Base-by-base conservation (phyloP, 2,113 vertebrate genomes). In the Solea solea region DNA sequence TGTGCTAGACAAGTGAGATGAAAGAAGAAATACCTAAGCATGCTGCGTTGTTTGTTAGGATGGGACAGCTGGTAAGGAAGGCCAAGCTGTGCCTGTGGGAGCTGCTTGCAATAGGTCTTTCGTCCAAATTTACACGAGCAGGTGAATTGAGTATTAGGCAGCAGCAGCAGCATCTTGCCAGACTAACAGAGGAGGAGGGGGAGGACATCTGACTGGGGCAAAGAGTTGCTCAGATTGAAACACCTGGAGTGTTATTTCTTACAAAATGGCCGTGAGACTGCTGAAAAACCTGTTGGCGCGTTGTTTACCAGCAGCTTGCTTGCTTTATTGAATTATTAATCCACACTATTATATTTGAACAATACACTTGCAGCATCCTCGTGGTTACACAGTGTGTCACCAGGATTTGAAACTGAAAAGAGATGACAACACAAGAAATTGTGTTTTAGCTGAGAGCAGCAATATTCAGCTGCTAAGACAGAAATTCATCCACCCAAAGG, bases 121-220 rank as follows among this genome's bases (percentile, higher is more conserved):
- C 46, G 62, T 78, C 48, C 70, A 61, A 59, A 39, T 72, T 60
- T 69, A 72, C 74, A 56, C 52, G 6, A 51, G 69, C 64, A 41
- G 61, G 70, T 78, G 71, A 69, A 72, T 69, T 53, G 45, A 39
- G 25, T 64, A 62, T 63, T 61, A 34, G 68, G 73, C 53, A 59
- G 44, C 34, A 34, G 34, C 34, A 34, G 34, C 34, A 34, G 34
- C 34, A 34, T 34, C 34, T 34, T 34, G 34, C 34, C 34, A 34
- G 34, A 34, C 34, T 34, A 1, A 34, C 5, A 34, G 5, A 34
- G 34, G 34, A 34, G 34, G 49, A 56, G 46, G 46, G 49, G 48
- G n/a, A 42, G 34, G 27, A 62, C 21, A 11, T 69, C 62, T 60
- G 61, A 56, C 27, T 9, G 9, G 64, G 49, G 41, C 54, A 62